A percentile compares a stretch with the other conserved stretches of the same genome.
Conservation (phyloP, 2,888 invertebrate species). For the Lepidochitona cinerea region DNA sequence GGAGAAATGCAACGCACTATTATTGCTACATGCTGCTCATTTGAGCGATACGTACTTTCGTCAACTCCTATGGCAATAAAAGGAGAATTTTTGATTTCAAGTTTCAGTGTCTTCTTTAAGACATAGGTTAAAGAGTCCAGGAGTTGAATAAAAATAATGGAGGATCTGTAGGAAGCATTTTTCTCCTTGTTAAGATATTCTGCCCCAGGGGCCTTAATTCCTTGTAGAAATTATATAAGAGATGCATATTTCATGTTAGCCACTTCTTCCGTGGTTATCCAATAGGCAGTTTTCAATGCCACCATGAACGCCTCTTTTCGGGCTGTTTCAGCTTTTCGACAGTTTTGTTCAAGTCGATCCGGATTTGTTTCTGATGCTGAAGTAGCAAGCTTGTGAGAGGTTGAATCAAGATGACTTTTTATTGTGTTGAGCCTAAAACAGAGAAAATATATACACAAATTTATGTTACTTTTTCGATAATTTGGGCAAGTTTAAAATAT, state of each 20-base stretch:
- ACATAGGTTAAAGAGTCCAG: not conserved
- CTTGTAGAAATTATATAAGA: not conserved
- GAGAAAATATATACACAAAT: too few species aligned
- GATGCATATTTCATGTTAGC: not conserved
- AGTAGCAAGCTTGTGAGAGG: too few species aligned
- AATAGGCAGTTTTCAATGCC: not conserved
- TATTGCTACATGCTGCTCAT: not conserved
- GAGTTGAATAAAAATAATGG: not conserved
- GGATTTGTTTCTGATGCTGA: too few species aligned
- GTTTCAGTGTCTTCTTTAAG: not conserved
- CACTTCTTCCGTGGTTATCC: not conserved
- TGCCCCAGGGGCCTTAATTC: not conserved
- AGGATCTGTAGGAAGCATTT: not conserved
- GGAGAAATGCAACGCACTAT: not conserved
- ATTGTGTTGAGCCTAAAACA: too few species aligned
- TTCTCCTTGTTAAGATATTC: not conserved
- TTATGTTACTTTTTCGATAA: too few species aligned
- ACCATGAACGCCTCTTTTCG: too few species aligned
- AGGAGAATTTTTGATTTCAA: not conserved
- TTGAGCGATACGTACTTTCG: not conserved
- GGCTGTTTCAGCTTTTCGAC: too few species aligned
- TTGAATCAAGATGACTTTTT: too few species aligned
- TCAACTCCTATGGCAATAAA: not conserved
- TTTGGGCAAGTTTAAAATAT: too few species aligned
- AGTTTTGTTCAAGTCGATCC: too few species aligned